Base-by-base conservation (phyloP, 2,888 invertebrate genomes). In the Eupithecia pulchellata region DNA sequence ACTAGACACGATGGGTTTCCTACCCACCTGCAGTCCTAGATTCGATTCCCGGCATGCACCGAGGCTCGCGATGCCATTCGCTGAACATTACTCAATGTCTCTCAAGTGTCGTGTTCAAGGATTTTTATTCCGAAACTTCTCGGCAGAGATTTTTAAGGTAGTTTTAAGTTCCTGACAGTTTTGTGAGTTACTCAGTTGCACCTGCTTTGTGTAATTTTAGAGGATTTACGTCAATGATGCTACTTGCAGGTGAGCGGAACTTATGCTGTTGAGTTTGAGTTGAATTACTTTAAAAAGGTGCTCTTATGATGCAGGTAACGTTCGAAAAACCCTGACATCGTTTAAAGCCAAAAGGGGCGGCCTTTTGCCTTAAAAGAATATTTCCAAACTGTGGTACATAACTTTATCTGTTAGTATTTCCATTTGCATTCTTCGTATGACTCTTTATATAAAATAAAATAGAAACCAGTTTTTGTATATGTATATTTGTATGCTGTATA, bases 11-110 rank as follows among this genome's bases (percentile, higher is more conserved):
- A 42, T 42, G n/a, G 30, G 32, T 32, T n/a, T 55, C n/a, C 20
- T 32, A 52, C 29, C 63, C 34, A 27, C 47, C n/a, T 29, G n/a
- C n/a, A n/a, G 64, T 60, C 47, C 64, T 64, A 64, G 34, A 64
- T 61, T 60, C 60, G 60, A 66, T 47, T 60, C 42, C 25, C 9
- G 47, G 6, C 25, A 20, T 47, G 47, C 47, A 47, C 20, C 11
- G 20, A 17, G 47, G 55, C 17, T 17, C 2, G 8, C 25, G 27
- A 6, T 14, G 61, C 61, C 34, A 62, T 62, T 62, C 34, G 5
- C 13, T 34, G 36, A 62, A 14, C 61, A 62, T 62, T 62, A 34
- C 25, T 36, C 61, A 34, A 34, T 52, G 61, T 36, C 36, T 57
- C 29, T 57, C 57, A 57, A 29, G 57, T 17, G 27, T 27, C 27